Base-by-base conservation (phyloP, 2,113 vertebrate species). In the Lepus timidus region DNA sequence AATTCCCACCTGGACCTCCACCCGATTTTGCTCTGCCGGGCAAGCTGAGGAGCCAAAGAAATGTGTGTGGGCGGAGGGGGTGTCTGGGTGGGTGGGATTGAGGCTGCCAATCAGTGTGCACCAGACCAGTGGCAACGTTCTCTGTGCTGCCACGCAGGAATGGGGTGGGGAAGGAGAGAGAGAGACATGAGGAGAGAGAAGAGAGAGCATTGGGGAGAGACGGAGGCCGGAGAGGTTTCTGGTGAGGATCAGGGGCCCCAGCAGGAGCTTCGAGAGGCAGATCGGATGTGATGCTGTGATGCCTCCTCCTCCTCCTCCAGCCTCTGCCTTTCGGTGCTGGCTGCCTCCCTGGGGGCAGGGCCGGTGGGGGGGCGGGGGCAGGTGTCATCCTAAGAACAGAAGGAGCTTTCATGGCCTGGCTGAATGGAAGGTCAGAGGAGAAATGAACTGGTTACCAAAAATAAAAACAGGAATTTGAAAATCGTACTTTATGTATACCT, bases 401-500 rank as follows among this genome's bases (percentile, higher is more conserved):
- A 58, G 10, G 29, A 65, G 17, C 17, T 95, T 83, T 71, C 3
- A 83, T 36, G 19, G 8, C 11, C 65, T 61, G 51, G 27, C 13
- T 83, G 36, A 93, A 75, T 13, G 3, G 33, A 27, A 23, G 9
- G 62, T 80, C 70, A n/a, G 64, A 79, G 52, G 5, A 49, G 12
- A 94, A 87, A 68, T 25, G 9, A 86, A 85, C 79, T 29, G 36
- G 62, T 61, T 85, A 94, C 58, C 11, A 65, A 76, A 65, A n/a
- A 22, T 12, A 39, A 79, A 86, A 68, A 20, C 68, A 67, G 64
- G 20, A 44, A 31, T 64, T 64, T 16, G 0, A 20, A 76, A 82
- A 49, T n/a, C 11, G 39, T 7, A 17, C n/a, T 33, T 76, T 90
- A 62, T 29, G 14, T 10, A 25, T 44, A 55, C 49, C 55, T 92